These are phyloP conservation scores for Sphyrna mokarran DNA, from an alignment of 2,113 vertebrate genomes.

Conservation along the genomic window DNA sequence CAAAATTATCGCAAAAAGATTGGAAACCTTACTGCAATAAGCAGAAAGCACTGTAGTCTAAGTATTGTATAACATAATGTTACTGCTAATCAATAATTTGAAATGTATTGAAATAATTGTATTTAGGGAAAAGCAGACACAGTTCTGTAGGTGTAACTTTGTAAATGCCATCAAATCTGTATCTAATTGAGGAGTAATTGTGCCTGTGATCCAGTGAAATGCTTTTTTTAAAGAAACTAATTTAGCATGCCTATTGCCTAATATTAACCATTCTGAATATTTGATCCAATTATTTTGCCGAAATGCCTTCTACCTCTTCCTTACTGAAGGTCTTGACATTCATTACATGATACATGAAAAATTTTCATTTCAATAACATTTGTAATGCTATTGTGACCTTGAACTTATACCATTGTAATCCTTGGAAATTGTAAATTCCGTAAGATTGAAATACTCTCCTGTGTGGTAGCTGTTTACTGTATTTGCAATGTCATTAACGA, in stretches of 20 bases:
- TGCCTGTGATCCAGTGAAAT: conserved; percentile 5
- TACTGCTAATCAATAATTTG: conserved; percentile 14
- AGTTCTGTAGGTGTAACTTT: conserved; percentile 31
- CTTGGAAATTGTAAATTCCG: conserved; percentile 10
- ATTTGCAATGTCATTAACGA: neutral
- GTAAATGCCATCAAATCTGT: conserved; percentile 22
- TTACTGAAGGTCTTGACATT: conserved; percentile 77
- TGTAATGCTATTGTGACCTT: neutral
- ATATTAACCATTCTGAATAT: conserved; percentile 14
- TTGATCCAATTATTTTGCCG: conserved; percentile 52
- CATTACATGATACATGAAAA: conserved; percentile 40
- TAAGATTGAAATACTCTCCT: neutral
- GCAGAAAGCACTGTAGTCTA: conserved; percentile 28
- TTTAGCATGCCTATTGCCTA: neutral
- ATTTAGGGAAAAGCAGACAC: conserved; percentile 4
- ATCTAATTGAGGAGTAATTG: conserved; percentile 15
- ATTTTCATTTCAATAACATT: neutral
- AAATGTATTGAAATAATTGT: neutral
- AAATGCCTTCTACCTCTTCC: conserved; percentile 89
- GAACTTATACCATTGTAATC: neutral
- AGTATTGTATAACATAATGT: conserved; percentile 29
- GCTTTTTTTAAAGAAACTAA: neutral
- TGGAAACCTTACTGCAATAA: neutral
- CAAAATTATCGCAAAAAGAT: neutral
- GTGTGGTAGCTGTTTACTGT: neutral